phyloP scores from a whole-genome alignment of 2,113 vertebrate genomes.

The Mesoclemmys tuberculata region DNA sequence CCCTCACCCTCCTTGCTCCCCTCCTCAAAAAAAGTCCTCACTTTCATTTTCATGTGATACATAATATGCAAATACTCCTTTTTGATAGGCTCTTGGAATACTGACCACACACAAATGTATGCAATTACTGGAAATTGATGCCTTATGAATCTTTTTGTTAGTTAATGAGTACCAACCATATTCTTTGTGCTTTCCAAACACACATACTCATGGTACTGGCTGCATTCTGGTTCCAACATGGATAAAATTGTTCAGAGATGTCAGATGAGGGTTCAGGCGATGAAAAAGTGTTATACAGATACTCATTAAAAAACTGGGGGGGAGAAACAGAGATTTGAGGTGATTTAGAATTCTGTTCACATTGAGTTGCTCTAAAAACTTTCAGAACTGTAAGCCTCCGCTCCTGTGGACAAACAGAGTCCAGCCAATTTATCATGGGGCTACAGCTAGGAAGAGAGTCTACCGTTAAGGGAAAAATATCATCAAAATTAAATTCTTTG shows the following conservation, averaged over 20 bases:
- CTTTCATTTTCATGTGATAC: background rate
- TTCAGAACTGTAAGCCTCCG: background rate
- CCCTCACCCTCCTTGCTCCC: no score
- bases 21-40: background rate
- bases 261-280: background rate
- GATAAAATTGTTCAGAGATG: background rate
- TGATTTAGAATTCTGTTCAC: background rate
- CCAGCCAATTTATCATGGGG: background rate
- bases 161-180: background rate
- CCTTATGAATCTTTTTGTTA: background rate
- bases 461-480: background rate
- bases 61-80: background rate
- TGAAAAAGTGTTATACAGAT: background rate
- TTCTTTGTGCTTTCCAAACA: background rate
- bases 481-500: accelerated
- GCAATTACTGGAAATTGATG: background rate
- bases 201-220: background rate
- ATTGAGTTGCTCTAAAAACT: accelerated
- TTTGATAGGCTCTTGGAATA: background rate
- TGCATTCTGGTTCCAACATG: background rate
- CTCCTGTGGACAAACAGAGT: background rate
- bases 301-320: accelerated
- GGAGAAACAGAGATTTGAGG: background rate
- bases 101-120: background rate
- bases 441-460: background rate